phyloP scores from a whole-genome alignment of 2,888 invertebrate genomes.

The Drosophila dives region DNA sequence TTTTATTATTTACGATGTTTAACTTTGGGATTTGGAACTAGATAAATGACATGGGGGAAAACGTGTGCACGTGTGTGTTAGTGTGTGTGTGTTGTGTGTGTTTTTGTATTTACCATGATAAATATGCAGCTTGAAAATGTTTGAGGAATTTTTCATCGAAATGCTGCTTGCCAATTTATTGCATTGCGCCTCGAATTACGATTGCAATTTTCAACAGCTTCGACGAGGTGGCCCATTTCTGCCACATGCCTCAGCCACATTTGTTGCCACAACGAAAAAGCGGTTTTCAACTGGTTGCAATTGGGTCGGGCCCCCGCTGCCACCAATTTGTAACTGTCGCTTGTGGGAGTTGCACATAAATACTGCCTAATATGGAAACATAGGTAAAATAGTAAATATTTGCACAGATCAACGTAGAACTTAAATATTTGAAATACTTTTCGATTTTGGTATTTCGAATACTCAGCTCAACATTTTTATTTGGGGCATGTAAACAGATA shows the following conservation, averaged over 20 bases:
- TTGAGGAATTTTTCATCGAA: constrained; percentile 59
- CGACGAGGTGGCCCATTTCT: constrained; percentile 16
- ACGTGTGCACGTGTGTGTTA: neutral
- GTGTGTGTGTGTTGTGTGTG: neutral
- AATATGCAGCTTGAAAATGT: constrained; percentile 66
- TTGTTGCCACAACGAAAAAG: constrained; percentile 40
- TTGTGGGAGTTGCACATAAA: neutral
- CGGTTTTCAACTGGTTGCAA: constrained; percentile 5
- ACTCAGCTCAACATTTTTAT: neutral
- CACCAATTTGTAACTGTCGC: constrained; percentile 49
- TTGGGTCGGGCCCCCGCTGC: constrained; percentile 3
- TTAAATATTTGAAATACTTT: neutral
- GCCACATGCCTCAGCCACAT: constrained; percentile 42
- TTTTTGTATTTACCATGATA: constrained; percentile 36
- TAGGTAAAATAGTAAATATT: neutral
- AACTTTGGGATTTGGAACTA: neutral
- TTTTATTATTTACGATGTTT: neutral
- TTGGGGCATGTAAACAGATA: neutral
- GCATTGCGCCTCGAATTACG: constrained; percentile 57
- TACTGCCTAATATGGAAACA: neutral
- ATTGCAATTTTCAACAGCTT: constrained; percentile 54
- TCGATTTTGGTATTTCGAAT: neutral
- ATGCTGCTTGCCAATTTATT: constrained; percentile 61
- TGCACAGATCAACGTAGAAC: too few species aligned
- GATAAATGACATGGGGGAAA: neutral